These are phyloP conservation scores for Scaeva pyrastri DNA, from an alignment of 2,888 invertebrate genomes.

Conservation along the genomic window DNA sequence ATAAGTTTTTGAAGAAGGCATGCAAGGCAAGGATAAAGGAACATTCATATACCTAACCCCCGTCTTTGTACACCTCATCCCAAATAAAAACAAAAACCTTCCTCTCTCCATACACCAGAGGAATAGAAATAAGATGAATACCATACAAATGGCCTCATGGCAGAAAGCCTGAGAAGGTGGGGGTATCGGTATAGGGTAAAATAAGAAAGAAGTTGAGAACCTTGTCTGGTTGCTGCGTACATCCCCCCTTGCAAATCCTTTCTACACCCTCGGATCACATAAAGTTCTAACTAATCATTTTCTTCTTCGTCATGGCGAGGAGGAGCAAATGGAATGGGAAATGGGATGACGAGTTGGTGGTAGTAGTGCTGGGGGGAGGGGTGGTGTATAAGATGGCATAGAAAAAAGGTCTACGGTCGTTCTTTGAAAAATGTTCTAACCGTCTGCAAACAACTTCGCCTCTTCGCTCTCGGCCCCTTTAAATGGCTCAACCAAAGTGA, in stretches of 20 bases:
- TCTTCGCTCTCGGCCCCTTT: no score
- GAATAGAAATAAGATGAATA: constrained; percentile 65
- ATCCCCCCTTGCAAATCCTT: constrained; percentile 80
- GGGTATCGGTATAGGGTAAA: constrained; percentile 75
- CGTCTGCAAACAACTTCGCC: constrained; percentile 64
- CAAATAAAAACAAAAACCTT: constrained; percentile 13
- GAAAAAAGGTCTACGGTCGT: constrained; percentile 68
- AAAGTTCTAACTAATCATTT: constrained; percentile 65
- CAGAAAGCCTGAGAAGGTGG: constrained; percentile 76
- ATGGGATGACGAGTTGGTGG: no score
- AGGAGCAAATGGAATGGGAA: not conserved
- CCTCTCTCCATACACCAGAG: constrained; percentile 15
- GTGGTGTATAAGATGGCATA: constrained; percentile 23
- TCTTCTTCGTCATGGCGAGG: constrained; percentile 7
- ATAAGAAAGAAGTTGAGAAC: constrained; percentile 77
- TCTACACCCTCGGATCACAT: constrained; percentile 77
- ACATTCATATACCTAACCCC: constrained; percentile 7
- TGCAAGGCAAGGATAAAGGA: constrained; percentile 68
- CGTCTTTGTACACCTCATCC: not conserved
- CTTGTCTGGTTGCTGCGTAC: constrained; percentile 59
- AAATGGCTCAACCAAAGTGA: constrained; percentile 30
- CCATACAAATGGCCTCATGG: constrained; percentile 45
- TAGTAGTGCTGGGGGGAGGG: not conserved
- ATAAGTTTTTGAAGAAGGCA: constrained; percentile 64
- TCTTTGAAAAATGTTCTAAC: constrained; percentile 72